These are phyloP conservation scores for Dryobates pubescens DNA, from an alignment of 2,797 vertebrate genomes.

Conservation along the genomic window DNA sequence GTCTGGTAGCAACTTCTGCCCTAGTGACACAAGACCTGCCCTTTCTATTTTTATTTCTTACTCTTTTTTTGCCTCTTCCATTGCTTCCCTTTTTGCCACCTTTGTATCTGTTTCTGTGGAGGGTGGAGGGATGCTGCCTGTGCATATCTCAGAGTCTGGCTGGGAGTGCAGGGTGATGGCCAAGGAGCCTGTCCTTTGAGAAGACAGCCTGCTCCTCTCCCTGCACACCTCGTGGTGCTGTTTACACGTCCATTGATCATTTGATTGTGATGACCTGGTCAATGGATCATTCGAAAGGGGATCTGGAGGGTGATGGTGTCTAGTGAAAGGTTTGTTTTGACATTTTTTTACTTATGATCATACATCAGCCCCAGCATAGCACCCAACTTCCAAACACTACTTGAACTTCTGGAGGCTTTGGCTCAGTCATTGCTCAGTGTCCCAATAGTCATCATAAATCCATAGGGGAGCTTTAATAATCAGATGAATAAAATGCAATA, in stretches of 20 bases:
- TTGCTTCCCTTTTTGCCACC: background rate
- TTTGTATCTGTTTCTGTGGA: background rate
- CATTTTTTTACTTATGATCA: background rate
- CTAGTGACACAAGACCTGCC: background rate
- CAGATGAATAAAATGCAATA: background rate
- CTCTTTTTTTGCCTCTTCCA: background rate
- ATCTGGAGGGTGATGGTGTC: background rate
- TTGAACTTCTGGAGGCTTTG: background rate
- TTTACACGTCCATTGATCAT: background rate
- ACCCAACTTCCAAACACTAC: background rate
- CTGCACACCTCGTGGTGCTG: background rate
- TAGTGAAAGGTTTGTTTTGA: background rate
- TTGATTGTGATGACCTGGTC: background rate
- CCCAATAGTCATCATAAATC: background rate
- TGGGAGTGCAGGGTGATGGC: accelerated
- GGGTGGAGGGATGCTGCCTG: accelerated
- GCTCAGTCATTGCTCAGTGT: accelerated
- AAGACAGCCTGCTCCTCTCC: background rate
- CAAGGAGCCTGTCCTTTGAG: accelerated
- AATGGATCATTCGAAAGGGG: accelerated
- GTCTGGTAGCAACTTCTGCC: background rate
- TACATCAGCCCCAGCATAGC: background rate
- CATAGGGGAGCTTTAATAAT: background rate
- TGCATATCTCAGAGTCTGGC: accelerated
- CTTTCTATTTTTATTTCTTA: background rate